Percentiles rank a stretch among this genome's conserved stretches.
Conservation (phyloP, 2,888 invertebrate species). For the Gymnocheta viridis region DNA sequence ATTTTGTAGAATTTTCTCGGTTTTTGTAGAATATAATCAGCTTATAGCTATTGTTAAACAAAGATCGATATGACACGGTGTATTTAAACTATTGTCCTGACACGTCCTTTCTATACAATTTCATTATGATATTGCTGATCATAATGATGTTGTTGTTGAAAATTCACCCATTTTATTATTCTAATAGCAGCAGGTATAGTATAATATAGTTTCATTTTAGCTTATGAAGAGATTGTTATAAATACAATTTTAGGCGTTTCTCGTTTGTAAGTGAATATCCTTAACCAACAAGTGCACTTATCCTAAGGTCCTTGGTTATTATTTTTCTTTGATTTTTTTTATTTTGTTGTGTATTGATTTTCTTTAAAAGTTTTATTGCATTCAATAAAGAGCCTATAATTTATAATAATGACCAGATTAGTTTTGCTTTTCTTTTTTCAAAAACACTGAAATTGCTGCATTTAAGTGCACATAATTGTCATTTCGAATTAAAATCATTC, state of each 20-base stretch:
- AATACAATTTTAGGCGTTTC: conserved; percentile 22
- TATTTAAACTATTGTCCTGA: conserved; percentile 70
- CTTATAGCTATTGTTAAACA: conserved; percentile 66
- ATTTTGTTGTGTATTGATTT: not conserved
- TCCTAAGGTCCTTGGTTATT: not conserved
- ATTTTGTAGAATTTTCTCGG: conserved; percentile 1
- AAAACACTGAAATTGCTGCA: conserved; percentile 27
- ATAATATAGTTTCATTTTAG: not conserved
- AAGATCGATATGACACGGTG: conserved; percentile 68
- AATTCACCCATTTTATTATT: conserved; percentile 25
- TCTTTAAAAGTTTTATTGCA: conserved; percentile 4
- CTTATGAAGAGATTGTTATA: not conserved
- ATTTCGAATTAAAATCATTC: conserved; percentile 36
- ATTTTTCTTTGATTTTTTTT: not conserved
- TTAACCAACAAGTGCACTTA: conserved; percentile 51
- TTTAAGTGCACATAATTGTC: conserved; percentile 41
- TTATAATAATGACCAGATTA: conserved; percentile 62
- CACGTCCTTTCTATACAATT: conserved; percentile 63
- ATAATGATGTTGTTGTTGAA: not conserved
- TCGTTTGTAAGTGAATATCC: conserved; percentile 6
- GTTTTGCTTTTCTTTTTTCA: conserved; percentile 28
- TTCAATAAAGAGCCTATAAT: conserved; percentile 57
- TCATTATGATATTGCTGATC: not conserved
- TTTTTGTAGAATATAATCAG: conserved; percentile 64
- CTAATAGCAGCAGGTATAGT: not conserved